Evolutionary conservation across 1,140 invertebrate genomes (phyloP).

Genomic region (Stratiolaelaps scimitus): DNA sequence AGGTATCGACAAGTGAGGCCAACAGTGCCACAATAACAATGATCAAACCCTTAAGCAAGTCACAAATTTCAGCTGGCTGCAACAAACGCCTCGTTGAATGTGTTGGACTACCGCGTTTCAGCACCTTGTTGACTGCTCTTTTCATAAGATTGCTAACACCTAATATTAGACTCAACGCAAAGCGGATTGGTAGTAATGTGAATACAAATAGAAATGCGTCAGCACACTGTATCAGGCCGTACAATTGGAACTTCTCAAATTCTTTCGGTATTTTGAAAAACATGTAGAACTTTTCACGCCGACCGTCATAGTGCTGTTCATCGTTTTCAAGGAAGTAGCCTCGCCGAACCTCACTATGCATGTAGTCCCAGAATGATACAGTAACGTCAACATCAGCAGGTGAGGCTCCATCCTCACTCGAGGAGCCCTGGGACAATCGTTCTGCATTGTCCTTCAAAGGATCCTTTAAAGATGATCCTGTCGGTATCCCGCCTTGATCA

Average conservation of each 20-base stretch:
- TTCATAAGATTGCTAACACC: conserved; percentile 34
- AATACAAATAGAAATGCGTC: conserved; percentile 96
- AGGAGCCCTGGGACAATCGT: not conserved
- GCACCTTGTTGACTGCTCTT: conserved; percentile 28
- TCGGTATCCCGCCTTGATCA: too few relatives aligned
- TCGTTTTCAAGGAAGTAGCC: conserved; percentile 84
- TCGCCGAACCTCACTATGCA: conserved; percentile 72
- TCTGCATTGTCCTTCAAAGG: not conserved
- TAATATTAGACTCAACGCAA: conserved; percentile 53
- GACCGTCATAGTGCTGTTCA: conserved; percentile 78
- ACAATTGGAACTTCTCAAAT: conserved; percentile 69
- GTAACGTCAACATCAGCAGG: not conserved
- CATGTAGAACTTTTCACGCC: conserved; percentile 88
- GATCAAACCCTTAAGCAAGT: conserved; percentile 81
- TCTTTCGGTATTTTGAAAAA: conserved; percentile 92
- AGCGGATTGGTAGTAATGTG: conserved; percentile 87
- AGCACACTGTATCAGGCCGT: conserved; percentile 91
- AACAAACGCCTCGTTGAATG: conserved; percentile 43
- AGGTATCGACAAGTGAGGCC: conserved; percentile 85
- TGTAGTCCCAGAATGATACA: conserved; percentile 47
- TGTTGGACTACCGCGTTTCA: not conserved
- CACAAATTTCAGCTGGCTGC: conserved; percentile 86
- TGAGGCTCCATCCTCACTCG: not conserved
- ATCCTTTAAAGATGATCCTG: too few relatives aligned
- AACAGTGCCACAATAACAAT: conserved; percentile 67